Base-by-base conservation (phyloP, 2,888 invertebrate genomes). In the Archips crataeganus region DNA sequence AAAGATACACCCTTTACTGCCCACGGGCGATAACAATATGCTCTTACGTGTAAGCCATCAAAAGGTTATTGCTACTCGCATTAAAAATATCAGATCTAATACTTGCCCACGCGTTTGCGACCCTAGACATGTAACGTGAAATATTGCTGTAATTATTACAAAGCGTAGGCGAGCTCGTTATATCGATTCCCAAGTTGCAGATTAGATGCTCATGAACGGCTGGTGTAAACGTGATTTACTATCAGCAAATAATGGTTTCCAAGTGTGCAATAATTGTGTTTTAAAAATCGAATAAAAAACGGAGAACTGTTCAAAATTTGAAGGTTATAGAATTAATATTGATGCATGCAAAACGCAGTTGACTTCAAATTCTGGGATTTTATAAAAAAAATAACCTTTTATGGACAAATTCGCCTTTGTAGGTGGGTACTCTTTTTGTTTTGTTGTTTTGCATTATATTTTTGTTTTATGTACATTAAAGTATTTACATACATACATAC, bases 21-120 rank as follows among this genome's bases (percentile, higher is more conserved):
- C 70, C 70, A 70, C 64, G 70, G 64, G 13, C 9, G 11, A 23
- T 11, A 57, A 11, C 10, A n/a, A 9, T 23, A 54, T 23, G 54
- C 54, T 9, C 54, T 54, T 8, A 57, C 39, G 42, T 23, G 42
- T 66, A 11, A 36, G 65, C 54, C 23, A 66, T 10, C 42, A 0
- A 66, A 71, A 71, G 71, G 71, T 71, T 49, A 71, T 15, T 42
- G 32, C 47, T 45, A 36, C 49, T 51, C 49, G 34, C 36, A 51
- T 42, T 60, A 60, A 60, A 66, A 66, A 66, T 60, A 54, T 54
- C 51, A 65, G 11, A 42, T 57, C 45, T 13, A 63, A 49, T 23
- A 39, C n/a, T 47, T 32, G 51, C 71, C 71, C 71, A 71, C 71
- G 45, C 59, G 32, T 47, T 49, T 42, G 23, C 32, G 2, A 3